A percentile compares a stretch with the other conserved stretches of the same genome.
phyloP scores from a whole-genome alignment of 2,888 invertebrate genomes.

The Spicauda simplicius region DNA sequence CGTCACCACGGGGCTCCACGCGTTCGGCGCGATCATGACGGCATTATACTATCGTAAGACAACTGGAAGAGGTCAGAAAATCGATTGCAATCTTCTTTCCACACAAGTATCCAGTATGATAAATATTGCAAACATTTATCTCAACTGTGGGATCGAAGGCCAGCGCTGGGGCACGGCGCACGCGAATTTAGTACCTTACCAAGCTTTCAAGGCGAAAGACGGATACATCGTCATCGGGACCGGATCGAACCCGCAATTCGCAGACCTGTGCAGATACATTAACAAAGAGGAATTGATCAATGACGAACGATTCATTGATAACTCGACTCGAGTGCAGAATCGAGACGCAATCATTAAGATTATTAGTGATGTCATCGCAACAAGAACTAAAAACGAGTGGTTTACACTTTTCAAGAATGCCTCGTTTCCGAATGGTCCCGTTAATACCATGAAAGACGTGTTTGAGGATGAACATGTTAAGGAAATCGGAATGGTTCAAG shows the following conservation, averaged over 20 bases:
- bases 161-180: conserved; percentile 96
- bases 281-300: conserved; percentile 84
- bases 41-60: conserved; percentile 91
- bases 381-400: conserved; percentile 91
- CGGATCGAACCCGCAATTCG: conserved; percentile 93
- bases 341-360: conserved; percentile 87
- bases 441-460: conserved; percentile 93
- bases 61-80: conserved; percentile 94
- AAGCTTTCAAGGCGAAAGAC: conserved; percentile 93
- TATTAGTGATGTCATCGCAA: conserved; percentile 83
- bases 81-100: conserved; percentile 96
- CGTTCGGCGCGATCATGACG: conserved; percentile 97
- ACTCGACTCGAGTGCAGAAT: conserved; percentile 90
- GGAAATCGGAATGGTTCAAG: conserved; percentile 89
- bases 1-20: conserved; percentile 96
- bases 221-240: conserved; percentile 94
- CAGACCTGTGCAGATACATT: conserved; percentile 88
- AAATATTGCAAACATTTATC: conserved; percentile 94
- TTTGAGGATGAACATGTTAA: conserved; percentile 95
- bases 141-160: conserved; percentile 93
- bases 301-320: conserved; percentile 88
- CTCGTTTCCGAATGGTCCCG: conserved; percentile 94
- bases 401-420: conserved; percentile 87
- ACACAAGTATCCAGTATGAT: conserved; percentile 96
- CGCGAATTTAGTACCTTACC: conserved; percentile 97